These are phyloP conservation scores for Crenuchus spilurus DNA, from an alignment of 2,797 vertebrate genomes.

Conservation along the genomic window DNA sequence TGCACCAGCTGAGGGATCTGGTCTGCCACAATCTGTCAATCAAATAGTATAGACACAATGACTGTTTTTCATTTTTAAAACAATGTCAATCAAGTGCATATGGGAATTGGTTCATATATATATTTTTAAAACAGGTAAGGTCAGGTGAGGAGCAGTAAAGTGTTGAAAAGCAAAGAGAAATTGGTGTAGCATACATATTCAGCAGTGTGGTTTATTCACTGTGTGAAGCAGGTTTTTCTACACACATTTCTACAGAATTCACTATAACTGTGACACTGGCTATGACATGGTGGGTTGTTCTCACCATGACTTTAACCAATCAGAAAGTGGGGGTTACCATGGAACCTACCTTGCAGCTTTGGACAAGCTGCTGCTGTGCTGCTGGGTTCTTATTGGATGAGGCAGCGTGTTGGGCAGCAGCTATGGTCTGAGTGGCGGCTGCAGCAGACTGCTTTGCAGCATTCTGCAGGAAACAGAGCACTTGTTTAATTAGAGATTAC, in stretches of 20 bases:
- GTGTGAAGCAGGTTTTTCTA: no score
- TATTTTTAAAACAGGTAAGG: no score
- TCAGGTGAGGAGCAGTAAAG: no score
- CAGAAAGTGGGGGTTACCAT: constrained; percentile 15
- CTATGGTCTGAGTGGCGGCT: constrained; percentile 94
- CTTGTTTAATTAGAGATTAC: not conserved
- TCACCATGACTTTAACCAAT: constrained; percentile 1
- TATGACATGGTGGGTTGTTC: constrained; percentile 30
- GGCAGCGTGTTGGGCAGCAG: constrained; percentile 90
- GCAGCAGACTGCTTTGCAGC: constrained; percentile 95
- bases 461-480: constrained; percentile 74
- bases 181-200: no score
- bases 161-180: no score
- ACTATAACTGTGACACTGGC: no score
- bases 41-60: not conserved
- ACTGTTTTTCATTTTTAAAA: not conserved
- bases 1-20: constrained; percentile 98
- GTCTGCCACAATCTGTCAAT: constrained; percentile 87
- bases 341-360: constrained; percentile 90
- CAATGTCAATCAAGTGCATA: not conserved
- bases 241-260: no score
- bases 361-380: constrained; percentile 92
- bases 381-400: constrained; percentile 91
- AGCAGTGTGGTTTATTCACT: no score
- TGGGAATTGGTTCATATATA: no score